A percentile compares a stretch with the other conserved stretches of the same genome.
Conservation (phyloP, 2,888 invertebrate genomes). For the Sepioteuthis lessoniana region DNA sequence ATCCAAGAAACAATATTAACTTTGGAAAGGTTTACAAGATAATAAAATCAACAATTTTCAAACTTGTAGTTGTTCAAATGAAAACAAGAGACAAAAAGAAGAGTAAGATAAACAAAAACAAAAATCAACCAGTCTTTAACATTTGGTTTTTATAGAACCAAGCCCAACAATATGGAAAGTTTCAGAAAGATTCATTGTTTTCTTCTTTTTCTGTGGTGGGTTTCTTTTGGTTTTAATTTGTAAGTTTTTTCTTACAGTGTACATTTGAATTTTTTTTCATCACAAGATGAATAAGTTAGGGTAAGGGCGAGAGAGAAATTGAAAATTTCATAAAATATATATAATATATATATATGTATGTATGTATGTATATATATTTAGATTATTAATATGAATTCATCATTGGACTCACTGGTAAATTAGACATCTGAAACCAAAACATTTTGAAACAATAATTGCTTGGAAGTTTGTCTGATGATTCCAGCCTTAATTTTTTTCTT, state of each 20-base stretch:
- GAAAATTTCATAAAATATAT: not conserved
- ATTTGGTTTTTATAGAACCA: not conserved
- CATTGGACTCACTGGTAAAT: slow-evolving; percentile 18
- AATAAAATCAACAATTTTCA: slow-evolving; percentile 23
- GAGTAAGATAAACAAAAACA: slow-evolving; percentile 23
- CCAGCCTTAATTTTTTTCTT: not conserved
- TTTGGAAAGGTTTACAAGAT: slow-evolving; percentile 23
- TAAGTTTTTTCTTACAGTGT: not conserved
- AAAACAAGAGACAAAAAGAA: not conserved
- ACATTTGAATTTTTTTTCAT: not conserved
- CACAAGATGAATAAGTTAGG: not conserved
- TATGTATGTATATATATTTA: not conserved
- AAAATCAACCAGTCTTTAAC: slow-evolving; percentile 33
- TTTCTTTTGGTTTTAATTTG: not conserved
- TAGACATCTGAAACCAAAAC: slow-evolving; percentile 17
- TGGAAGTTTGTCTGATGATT: slow-evolving; percentile 33
- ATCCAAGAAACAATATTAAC: not conserved
- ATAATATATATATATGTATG: not conserved
- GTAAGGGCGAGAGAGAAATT: not conserved
- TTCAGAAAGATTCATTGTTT: slow-evolving; percentile 16
- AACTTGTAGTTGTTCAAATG: not conserved
- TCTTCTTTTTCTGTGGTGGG: not conserved
- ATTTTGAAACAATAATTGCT: not conserved
- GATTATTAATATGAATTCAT: slow-evolving; percentile 1
- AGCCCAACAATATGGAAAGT: slow-evolving; percentile 33